Conservation (phyloP, 2,797 vertebrate genomes). For the Enteromius treurensis region DNA sequence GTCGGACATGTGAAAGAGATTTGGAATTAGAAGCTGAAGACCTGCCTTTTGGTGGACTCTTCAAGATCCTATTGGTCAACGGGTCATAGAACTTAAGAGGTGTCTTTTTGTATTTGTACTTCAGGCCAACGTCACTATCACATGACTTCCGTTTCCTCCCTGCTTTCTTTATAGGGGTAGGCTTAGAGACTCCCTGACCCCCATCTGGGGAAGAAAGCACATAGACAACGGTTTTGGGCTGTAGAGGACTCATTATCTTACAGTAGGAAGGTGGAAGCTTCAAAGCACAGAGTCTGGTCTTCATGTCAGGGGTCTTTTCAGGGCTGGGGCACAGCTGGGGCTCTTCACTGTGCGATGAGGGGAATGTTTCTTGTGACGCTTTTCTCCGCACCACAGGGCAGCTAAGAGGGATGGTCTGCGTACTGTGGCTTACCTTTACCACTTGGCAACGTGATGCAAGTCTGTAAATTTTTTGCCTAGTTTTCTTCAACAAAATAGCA, state of each 20-base stretch:
- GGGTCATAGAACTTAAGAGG: slow-evolving; percentile 84
- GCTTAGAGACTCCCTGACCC: slow-evolving; percentile 70
- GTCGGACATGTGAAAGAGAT: slow-evolving; percentile 74
- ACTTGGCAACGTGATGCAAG: slow-evolving; percentile 74
- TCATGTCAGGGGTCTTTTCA: slow-evolving; percentile 78
- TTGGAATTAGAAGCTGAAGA: slow-evolving; percentile 63
- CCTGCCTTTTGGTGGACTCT: slow-evolving; percentile 73
- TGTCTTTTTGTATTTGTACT: slow-evolving; percentile 84
- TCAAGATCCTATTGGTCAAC: slow-evolving; percentile 81
- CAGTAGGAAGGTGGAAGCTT: slow-evolving; percentile 80
- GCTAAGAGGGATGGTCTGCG: slow-evolving; percentile 80
- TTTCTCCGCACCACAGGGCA: slow-evolving; percentile 77
- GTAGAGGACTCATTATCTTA: slow-evolving; percentile 82
- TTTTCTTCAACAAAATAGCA: slow-evolving; percentile 56
- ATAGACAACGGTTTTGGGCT: slow-evolving; percentile 84
- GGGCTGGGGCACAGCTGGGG: slow-evolving; percentile 60
- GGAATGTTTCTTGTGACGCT: slow-evolving; percentile 63
- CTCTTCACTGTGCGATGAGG: slow-evolving; percentile 58
- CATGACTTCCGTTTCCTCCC: slow-evolving; percentile 72
- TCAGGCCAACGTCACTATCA: slow-evolving; percentile 72
- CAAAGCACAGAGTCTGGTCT: slow-evolving; percentile 73
- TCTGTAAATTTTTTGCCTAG: slow-evolving; percentile 40
- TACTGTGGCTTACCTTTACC: slow-evolving; percentile 87
- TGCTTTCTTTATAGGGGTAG: slow-evolving; percentile 62
- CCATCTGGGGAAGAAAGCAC: slow-evolving; percentile 83